Evolutionary conservation across 1,140 invertebrate genomes (phyloP), one percentile per base, ranked within the genome.

Genomic region (Brachystomella parvula): DNA sequence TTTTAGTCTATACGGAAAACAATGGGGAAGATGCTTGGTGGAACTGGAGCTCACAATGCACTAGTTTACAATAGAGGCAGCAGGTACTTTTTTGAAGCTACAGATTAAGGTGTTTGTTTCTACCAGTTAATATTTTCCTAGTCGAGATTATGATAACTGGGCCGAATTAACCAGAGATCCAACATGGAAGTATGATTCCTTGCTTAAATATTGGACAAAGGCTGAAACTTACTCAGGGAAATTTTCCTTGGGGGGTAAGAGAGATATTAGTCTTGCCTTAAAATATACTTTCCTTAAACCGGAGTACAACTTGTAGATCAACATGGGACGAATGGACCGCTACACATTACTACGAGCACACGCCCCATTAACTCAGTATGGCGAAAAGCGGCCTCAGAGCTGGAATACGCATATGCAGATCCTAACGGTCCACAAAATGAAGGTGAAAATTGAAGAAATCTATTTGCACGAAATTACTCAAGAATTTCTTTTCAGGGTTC

Each of bases 11-110:
- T 62, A 15, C 17, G n/a, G 2, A 29, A 21, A 15, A 75, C 79
- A 19, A 74, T 75, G 63, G 78, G 77, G 6, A 77, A 76, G 61
- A 78, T 78, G 19, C 57, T 74, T 66, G 83, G 83, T 39, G 83
- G 83, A 21, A 87, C 85, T 1, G 90, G 89, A 71, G 85, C 86
- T 1, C 78, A 94, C 21, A 94, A 94, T 75, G 90, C 89, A 1
- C 93, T 95, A 90, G 81, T 92, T 44, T 94, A 94, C 71, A 83
- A 94, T 0, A 79, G 92, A 33, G 92, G 92, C 0, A 92, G 94
- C 78, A 83, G 78, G 17, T 73, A 59, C n/a, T n/a, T n/a, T n/a
- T n/a, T 74, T 59, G 86, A 87, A n/a, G n/a, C n/a, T n/a, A n/a
- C n/a, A n/a, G n/a, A n/a, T n/a, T n/a, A n/a, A n/a, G n/a, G n/a